phyloP scores from a whole-genome alignment of 2,888 invertebrate genomes.

The Aphodius sticticus region DNA sequence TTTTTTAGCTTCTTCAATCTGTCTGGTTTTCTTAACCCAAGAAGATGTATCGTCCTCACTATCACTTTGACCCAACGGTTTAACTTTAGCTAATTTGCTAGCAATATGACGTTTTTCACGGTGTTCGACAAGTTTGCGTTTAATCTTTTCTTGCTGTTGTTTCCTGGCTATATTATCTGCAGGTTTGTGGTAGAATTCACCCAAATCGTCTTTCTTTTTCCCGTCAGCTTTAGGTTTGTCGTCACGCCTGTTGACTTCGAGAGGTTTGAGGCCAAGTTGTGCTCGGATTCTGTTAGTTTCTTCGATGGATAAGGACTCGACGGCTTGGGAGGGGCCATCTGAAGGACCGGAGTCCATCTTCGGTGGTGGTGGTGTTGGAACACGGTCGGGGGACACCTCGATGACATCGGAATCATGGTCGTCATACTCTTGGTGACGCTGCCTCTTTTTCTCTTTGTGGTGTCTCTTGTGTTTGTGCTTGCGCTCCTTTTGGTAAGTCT shows the following conservation, averaged over 20 bases:
- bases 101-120: constrained; percentile 83
- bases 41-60: constrained; percentile 77
- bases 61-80: constrained; percentile 75
- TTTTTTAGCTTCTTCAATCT: constrained; percentile 78
- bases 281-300: constrained; percentile 91
- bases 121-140: constrained; percentile 78
- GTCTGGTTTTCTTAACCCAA: constrained; percentile 87
- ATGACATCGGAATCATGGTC: constrained; percentile 63
- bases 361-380: constrained; percentile 54
- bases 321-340: constrained; percentile 56
- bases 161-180: constrained; percentile 79
- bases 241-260: constrained; percentile 68
- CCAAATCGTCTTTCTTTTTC: constrained; percentile 65
- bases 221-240: constrained; percentile 65
- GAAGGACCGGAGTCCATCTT: constrained; percentile 43
- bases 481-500: constrained; percentile 58
- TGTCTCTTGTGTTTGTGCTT: constrained; percentile 65
- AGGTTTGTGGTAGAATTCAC: constrained; percentile 89
- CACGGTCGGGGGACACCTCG: constrained; percentile 51
- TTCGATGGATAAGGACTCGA: constrained; percentile 75
- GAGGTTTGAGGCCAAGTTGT: constrained; percentile 92
- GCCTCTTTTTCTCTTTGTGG: constrained; percentile 58
- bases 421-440: constrained; percentile 56
- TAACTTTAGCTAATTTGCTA: constrained; percentile 68
- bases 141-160: constrained; percentile 80